Evolutionary conservation across 2,113 vertebrate species (phyloP).

Genomic region (Chionis minor): DNA sequence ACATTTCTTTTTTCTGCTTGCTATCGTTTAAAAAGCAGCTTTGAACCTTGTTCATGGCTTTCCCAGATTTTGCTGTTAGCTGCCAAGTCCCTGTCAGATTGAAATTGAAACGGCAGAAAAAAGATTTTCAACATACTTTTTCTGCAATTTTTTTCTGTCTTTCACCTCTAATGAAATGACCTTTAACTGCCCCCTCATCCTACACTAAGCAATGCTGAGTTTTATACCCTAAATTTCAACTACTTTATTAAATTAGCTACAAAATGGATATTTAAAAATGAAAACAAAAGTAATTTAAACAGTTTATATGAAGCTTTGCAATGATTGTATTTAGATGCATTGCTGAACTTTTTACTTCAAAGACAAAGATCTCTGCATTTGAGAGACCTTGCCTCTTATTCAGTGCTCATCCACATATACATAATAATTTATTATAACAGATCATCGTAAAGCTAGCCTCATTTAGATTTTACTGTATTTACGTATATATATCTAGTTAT

Average conservation of each 20-base stretch:
- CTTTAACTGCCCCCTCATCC: constrained; percentile 61
- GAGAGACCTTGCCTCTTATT: constrained; percentile 16
- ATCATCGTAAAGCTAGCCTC: constrained; percentile 15
- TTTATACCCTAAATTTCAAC: constrained; percentile 55
- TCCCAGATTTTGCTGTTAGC: constrained; percentile 67
- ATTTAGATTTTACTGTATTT: not conserved
- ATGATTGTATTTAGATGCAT: constrained; percentile 51
- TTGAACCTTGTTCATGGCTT: constrained; percentile 67
- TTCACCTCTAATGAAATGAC: constrained; percentile 74
- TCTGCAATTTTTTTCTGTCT: constrained; percentile 69
- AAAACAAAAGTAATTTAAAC: constrained; percentile 58
- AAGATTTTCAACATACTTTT: constrained; percentile 69
- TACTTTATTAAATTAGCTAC: constrained; percentile 74
- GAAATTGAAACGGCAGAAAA: constrained; percentile 66
- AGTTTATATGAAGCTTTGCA: constrained; percentile 34
- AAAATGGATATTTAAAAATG: constrained; percentile 67
- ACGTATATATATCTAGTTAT: not conserved
- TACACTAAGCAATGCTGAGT: constrained; percentile 57
- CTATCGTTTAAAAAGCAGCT: constrained; percentile 65
- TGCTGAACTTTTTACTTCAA: constrained; percentile 38
- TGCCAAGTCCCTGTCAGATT: constrained; percentile 68
- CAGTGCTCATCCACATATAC: constrained; percentile 20
- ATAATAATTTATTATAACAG: constrained; percentile 8
- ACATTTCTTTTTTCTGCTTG: constrained; percentile 50
- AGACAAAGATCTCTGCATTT: not conserved